phyloP scores from a whole-genome alignment of 64 coral and sea anemone genomes.

The Orbicella faveolata region DNA sequence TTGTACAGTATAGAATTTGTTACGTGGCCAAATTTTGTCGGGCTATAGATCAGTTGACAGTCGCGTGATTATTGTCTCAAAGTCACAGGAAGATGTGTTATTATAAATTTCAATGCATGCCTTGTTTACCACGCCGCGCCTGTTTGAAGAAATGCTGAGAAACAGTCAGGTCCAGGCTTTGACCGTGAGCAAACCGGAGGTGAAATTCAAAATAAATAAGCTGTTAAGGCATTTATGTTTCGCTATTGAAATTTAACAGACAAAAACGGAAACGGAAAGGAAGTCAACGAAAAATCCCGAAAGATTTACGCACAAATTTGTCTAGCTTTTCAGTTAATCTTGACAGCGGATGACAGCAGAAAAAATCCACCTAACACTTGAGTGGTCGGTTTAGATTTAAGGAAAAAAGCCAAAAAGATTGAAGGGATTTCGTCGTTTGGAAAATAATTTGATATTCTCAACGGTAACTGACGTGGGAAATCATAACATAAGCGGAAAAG shows the following conservation, averaged over 20 bases:
- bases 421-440: neutral
- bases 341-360: neutral
- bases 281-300: neutral
- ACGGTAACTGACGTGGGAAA: neutral
- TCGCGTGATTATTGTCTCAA: neutral
- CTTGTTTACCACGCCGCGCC: neutral
- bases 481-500: neutral
- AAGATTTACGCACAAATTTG: neutral
- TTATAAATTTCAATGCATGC: neutral
- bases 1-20: neutral
- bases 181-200: constrained; percentile 4
- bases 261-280: neutral
- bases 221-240: neutral
- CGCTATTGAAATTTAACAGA: neutral
- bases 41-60: neutral
- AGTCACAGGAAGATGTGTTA: neutral
- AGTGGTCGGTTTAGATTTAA: too few species aligned
- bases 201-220: neutral
- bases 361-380: too few species aligned
- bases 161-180: constrained; percentile 11
- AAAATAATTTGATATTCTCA: neutral
- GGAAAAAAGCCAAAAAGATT: neutral
- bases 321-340: neutral
- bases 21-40: neutral
- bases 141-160: constrained; percentile 20